Evolutionary conservation across 2,113 vertebrate species (phyloP).

Genomic region (Tragelaphus imberbis): DNA sequence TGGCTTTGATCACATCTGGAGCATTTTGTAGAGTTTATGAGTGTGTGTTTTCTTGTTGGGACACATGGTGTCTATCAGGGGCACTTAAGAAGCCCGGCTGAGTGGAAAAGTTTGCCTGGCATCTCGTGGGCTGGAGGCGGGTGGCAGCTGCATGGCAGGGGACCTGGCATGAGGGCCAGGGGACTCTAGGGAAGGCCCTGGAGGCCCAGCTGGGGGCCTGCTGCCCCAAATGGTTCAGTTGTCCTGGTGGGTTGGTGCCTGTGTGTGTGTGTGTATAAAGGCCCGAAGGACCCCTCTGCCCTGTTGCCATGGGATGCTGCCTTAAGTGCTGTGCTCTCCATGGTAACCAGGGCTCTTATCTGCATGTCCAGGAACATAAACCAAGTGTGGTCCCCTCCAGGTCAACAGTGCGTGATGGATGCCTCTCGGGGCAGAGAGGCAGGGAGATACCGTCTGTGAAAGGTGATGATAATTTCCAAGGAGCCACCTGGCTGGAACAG

Average conservation of each 20-base stretch:
- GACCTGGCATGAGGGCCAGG: neutral
- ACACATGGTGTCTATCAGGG: conserved; percentile 71
- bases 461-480: neutral
- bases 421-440: neutral
- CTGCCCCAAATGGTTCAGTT: neutral
- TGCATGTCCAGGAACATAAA: neutral
- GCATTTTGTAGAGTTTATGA: conserved; percentile 50
- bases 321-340: neutral
- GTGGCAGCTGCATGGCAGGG: conserved; percentile 46
- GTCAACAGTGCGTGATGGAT: neutral
- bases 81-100: conserved; percentile 49
- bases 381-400: neutral
- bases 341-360: neutral
- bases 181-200: neutral
- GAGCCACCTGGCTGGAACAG: neutral
- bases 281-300: neutral
- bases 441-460: neutral
- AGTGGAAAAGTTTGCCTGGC: conserved; percentile 61
- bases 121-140: conserved; percentile 43
- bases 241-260: neutral
- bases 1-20: conserved; percentile 68
- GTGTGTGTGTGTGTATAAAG: neutral
- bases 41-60: conserved; percentile 59
- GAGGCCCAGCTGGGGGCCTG: neutral
- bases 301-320: neutral